Evolutionary conservation across 2,113 vertebrate species (phyloP), one percentile per base, ranked within the genome.

Genomic region (Mustelus asterias): DNA sequence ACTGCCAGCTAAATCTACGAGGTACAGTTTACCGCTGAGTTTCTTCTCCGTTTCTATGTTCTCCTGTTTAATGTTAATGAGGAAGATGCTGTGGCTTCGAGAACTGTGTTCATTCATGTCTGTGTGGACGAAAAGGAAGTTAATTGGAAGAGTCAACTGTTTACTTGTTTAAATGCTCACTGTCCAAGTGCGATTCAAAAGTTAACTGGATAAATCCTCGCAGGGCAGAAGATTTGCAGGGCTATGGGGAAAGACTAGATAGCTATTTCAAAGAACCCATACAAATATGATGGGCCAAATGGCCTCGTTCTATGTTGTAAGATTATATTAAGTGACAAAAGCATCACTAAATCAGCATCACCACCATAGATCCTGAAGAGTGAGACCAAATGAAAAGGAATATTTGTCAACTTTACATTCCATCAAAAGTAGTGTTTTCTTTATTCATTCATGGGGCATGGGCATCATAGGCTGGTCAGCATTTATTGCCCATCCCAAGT

Each of bases 31-130:
- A 94, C 99, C 99, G 6, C 98, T 98, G 97, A 99, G 98, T 92
- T 99, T 99, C 96, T 98, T 98, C 98, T 99, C 99, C 0, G 99
- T 99, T 96, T 99, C 99, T 96, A 99, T 97, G 20, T 99, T 99
- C 97, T 99, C 99, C 97, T 99, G 99, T 93, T 99, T 99, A 97
- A 99, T 99, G 96, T 98, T 99, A 96, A 99, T 99, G 96, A 98
- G 97, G 96, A 99, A 99, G 96, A 99, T 99, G 96, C 99, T 99
- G 98, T 99, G 99, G 96, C 99, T 99, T 96, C 99, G 98, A 16
- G 99, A 99, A 97, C 99, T 99, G 98, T 99, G 99, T 96, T 99
- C 99, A 1, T 99, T 99, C 99, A 99, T 99, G 96, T 99, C 99
- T 99, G 97, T n/a, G 97, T 96, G 96, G 95, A 86, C 96, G 97